Conservation (phyloP, 2,797 vertebrate genomes). For the Alectoris magna region DNA sequence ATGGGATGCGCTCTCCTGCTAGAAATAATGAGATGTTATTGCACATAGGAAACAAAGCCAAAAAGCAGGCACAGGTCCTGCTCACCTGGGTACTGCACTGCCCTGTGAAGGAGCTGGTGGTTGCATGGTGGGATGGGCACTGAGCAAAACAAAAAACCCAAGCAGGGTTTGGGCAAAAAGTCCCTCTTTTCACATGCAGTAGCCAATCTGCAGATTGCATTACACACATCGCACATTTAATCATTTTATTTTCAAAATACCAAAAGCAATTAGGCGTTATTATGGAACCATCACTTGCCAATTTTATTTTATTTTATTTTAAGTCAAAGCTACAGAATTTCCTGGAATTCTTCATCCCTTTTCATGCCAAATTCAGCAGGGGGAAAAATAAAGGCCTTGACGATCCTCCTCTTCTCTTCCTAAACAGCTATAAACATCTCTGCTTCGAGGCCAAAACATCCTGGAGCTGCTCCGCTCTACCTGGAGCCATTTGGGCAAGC, state of each 20-base stretch:
- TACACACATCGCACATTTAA: not conserved
- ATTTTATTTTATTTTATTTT: not conserved
- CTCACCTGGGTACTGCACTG: too few relatives aligned
- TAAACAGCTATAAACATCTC: not conserved
- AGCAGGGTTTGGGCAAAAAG: not conserved
- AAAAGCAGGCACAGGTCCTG: not conserved
- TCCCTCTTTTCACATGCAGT: not conserved
- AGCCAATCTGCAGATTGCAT: not conserved
- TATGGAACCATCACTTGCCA: constrained; percentile 18
- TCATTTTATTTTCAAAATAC: constrained; percentile 31
- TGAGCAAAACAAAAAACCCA: fast-evolving
- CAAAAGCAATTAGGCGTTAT: constrained; percentile 24
- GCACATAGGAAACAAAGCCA: not conserved
- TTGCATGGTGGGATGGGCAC: fast-evolving
- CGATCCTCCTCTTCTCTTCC: constrained; percentile 6
- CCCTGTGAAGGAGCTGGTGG: fast-evolving
- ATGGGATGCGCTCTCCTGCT: not conserved
- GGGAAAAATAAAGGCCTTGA: not conserved
- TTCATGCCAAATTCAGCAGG: constrained; percentile 48
- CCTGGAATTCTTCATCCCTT: constrained; percentile 55
- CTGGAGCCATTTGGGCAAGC: not conserved
- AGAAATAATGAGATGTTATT: not conserved
- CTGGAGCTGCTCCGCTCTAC: not conserved
- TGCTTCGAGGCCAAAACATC: not conserved
- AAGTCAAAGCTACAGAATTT: constrained; percentile 59